Percentiles rank a stretch among this genome's conserved stretches.
Evolutionary conservation across 2,888 invertebrate genomes (phyloP).

Genomic region (Caenorhabditis macrosperma): DNA sequence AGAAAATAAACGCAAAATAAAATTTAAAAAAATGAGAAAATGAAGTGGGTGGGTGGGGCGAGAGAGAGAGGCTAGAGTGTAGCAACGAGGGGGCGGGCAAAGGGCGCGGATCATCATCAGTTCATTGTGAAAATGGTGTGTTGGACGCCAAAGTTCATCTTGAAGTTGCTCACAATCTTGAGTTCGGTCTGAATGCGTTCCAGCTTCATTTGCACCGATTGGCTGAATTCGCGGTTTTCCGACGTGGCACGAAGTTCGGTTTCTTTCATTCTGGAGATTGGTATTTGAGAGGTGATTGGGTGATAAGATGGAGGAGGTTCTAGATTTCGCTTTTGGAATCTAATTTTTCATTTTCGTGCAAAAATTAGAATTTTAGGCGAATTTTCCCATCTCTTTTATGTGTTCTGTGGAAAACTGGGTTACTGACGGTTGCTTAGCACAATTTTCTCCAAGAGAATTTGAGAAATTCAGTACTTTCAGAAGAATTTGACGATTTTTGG

Average conservation of each 20-base stretch:
- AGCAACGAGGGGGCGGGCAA: background rate
- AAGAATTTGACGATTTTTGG: too few relatives aligned
- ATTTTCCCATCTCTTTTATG: too few relatives aligned
- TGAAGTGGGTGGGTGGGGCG: background rate
- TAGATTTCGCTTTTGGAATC: too few relatives aligned
- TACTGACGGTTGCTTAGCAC: too few relatives aligned
- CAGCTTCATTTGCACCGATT: conserved; percentile 34
- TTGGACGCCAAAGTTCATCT: conserved; percentile 40
- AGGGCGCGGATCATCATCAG: background rate
- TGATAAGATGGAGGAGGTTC: too few relatives aligned
- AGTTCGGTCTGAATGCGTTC: conserved; percentile 38
- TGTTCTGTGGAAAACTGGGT: too few relatives aligned
- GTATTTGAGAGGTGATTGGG: background rate
- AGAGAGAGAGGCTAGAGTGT: conserved; percentile 20
- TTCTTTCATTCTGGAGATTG: conserved; percentile 40
- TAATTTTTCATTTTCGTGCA: too few relatives aligned
- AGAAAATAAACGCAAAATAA: background rate
- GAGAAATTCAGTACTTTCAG: too few relatives aligned
- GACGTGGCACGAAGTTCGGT: conserved; percentile 29
- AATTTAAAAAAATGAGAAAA: background rate
- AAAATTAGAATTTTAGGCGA: too few relatives aligned
- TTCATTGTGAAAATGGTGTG: conserved; percentile 32
- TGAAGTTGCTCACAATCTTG: conserved; percentile 26
- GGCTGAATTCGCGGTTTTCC: conserved; percentile 28
- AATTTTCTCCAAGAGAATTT: too few relatives aligned